Evolutionary conservation across 2,797 vertebrate species (phyloP).

Genomic region (Spinus olivaceus): DNA sequence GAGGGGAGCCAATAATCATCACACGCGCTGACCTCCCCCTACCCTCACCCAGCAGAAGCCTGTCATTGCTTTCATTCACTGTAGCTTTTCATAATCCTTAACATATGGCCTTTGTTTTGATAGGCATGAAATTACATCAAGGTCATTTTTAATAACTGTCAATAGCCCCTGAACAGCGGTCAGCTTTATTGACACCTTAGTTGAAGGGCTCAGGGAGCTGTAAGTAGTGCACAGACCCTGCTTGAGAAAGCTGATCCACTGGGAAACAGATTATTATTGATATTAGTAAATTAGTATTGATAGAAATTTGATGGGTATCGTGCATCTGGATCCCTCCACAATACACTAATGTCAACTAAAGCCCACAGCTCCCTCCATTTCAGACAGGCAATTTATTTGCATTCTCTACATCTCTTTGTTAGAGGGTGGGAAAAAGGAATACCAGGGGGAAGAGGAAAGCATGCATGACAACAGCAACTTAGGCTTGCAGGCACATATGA

Average conservation of each 20-base stretch:
- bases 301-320: slow-evolving; percentile 89
- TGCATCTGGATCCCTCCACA: slow-evolving; percentile 84
- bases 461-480: not conserved
- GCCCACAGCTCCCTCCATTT: not conserved
- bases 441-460: not conserved
- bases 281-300: slow-evolving; percentile 99
- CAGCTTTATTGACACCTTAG: slow-evolving; percentile 85
- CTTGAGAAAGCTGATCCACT: slow-evolving; percentile 79
- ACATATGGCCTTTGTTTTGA: slow-evolving; percentile 86
- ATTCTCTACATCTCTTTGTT: not conserved
- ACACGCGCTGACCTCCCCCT: slow-evolving; percentile 57
- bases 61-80: slow-evolving; percentile 65
- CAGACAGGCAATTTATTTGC: not conserved
- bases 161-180: slow-evolving; percentile 85
- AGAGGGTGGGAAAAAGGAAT: not conserved
- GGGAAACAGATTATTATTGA: slow-evolving; percentile 92
- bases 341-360: slow-evolving; percentile 73
- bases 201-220: slow-evolving; percentile 76
- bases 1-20: slow-evolving; percentile 36
- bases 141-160: slow-evolving; percentile 98
- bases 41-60: not conserved
- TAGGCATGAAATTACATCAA: slow-evolving; percentile 94
- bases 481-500: not conserved
- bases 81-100: slow-evolving; percentile 81
- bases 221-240: slow-evolving; percentile 59